phyloP scores from a whole-genome alignment of 2,113 vertebrate genomes.

The Elaphurus davidianus region DNA sequence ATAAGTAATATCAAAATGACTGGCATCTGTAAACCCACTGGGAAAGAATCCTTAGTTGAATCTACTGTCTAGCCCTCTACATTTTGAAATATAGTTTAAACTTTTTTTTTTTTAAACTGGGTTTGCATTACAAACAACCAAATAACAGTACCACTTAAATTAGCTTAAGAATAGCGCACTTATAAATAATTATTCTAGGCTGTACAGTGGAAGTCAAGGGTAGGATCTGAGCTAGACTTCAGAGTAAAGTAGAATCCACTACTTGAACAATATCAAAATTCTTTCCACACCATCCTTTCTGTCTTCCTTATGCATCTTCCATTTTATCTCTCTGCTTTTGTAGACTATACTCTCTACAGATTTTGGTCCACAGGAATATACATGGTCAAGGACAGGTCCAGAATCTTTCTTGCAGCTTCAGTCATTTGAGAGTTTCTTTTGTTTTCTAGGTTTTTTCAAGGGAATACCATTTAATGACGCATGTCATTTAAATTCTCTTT shows the following conservation, averaged over 20 bases:
- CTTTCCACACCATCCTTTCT: neutral
- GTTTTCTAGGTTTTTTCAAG: neutral
- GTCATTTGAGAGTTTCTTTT: neutral
- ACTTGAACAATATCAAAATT: neutral
- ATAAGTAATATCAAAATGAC: neutral
- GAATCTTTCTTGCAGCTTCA: neutral
- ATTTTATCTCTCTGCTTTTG: neutral
- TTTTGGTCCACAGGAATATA: neutral
- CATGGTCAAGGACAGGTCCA: neutral
- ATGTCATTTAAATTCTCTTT: neutral
- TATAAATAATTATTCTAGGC: neutral
- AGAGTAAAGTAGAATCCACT: neutral
- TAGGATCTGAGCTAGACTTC: neutral
- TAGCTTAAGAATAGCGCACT: neutral
- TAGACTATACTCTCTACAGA: neutral
- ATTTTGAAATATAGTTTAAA: neutral
- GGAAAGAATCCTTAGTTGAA: neutral
- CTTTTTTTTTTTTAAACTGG: neutral
- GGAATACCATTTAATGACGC: neutral
- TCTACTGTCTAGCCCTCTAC: neutral
- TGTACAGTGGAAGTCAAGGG: neutral
- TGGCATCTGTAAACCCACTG: neutral
- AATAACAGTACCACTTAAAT: neutral
- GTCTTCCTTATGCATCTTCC: neutral
- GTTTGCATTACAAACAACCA: neutral